A percentile compares a stretch with the other conserved stretches of the same genome.
These are phyloP conservation scores for Halcyon malimbica DNA, from an alignment of 2,113 vertebrate genomes.

Conservation along the genomic window DNA sequence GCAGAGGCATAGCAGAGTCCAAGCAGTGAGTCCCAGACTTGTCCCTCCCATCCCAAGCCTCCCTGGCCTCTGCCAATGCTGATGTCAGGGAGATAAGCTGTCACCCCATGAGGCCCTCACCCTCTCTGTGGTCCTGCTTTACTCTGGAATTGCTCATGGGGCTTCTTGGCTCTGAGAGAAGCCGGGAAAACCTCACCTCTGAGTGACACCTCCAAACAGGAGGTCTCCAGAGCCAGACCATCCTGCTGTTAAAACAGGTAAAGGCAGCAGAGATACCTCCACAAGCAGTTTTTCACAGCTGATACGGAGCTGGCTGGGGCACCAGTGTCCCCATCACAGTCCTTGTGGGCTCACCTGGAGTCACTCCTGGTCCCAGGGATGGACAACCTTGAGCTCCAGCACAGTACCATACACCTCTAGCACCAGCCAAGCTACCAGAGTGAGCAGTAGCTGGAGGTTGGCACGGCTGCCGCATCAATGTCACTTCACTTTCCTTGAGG, in stretches of 20 bases:
- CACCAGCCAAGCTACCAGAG: neutral
- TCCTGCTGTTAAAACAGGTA: neutral
- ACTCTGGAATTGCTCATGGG: neutral
- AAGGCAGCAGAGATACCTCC: neutral
- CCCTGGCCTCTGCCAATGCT: neutral
- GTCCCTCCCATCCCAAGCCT: rapidly evolving
- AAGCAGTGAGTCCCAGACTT: neutral
- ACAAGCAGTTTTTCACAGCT: neutral
- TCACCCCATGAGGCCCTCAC: rapidly evolving
- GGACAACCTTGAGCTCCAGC: neutral
- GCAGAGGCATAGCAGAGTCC: neutral
- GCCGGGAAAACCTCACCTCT: neutral
- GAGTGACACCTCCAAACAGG: neutral
- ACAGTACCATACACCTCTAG: rapidly evolving
- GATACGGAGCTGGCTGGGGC: rapidly evolving
- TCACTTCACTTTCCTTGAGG: neutral
- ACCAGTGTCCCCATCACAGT: rapidly evolving
- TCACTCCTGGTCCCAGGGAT: neutral
- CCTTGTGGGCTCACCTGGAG: neutral
- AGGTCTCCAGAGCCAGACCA: neutral
- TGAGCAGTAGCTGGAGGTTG: rapidly evolving
- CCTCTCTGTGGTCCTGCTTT: neutral
- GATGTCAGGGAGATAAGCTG: neutral
- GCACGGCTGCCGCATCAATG: neutral
- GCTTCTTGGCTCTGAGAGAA: neutral